Evolutionary conservation across 1,140 invertebrate genomes (phyloP).

Genomic region (Cherax destructor): DNA sequence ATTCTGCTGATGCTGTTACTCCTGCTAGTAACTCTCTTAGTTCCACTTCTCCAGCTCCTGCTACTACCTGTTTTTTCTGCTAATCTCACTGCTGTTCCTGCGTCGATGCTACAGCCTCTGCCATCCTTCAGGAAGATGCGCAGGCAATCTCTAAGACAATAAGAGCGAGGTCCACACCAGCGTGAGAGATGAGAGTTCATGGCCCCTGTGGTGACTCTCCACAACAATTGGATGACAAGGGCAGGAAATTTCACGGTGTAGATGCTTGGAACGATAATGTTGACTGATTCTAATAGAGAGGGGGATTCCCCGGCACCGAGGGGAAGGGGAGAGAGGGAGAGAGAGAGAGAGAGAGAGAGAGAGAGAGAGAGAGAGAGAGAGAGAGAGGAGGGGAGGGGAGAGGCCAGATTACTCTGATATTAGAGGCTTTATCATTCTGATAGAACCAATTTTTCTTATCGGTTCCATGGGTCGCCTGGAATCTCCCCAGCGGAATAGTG

Average conservation of each 20-base stretch:
- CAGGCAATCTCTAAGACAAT: background rate
- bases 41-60: no score
- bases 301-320: constrained; percentile 32
- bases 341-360: background rate
- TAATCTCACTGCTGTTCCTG: no score
- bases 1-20: no score
- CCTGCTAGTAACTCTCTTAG: no score
- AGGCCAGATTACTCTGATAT: constrained; percentile 65
- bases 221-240: constrained; percentile 68
- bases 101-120: no score
- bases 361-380: constrained; percentile 15
- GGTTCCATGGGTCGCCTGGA: constrained; percentile 43
- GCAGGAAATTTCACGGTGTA: constrained; percentile 65
- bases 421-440: constrained; percentile 70
- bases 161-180: background rate
- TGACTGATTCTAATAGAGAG: constrained; percentile 70
- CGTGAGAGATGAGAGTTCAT: background rate
- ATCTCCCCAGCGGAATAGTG: constrained; percentile 49
- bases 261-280: constrained; percentile 68
- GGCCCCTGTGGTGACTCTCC: background rate
- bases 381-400: constrained; percentile 42
- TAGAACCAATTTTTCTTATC: constrained; percentile 70
- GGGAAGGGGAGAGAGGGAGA: background rate
- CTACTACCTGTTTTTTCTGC: no score
- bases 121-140: background rate